Base-by-base conservation (phyloP, 1,140 invertebrate species). In the Araneus ventricosus region DNA sequence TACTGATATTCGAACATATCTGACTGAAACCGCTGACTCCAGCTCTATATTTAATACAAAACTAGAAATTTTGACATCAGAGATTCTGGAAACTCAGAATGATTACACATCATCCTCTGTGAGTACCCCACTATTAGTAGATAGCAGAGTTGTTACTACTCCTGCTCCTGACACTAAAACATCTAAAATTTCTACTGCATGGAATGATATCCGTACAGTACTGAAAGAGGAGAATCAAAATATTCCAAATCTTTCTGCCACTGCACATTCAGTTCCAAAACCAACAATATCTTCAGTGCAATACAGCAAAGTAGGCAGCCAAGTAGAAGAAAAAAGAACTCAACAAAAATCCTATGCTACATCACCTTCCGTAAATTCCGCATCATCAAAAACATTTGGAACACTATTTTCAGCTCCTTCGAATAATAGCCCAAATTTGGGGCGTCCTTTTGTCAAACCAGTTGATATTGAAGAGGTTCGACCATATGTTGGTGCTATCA, bases 401-500 rank as follows among this genome's bases (percentile, higher is more conserved):
- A 61, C 79, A 41, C 82, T 34, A 41, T 41, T 24, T 39, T 14
- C 67, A 20, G 70, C 63, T 39, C 41, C 70, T 92, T 79, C 41
- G 5, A n/a, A 88, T 34, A 22, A n/a, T 27, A 27, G 52, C 30
- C 52, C 80, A 57, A 45, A 34, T 85, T 24, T 86, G 34, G 93
- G 93, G 2, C 85, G 90, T 7, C 93, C 93, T 39, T 61, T 92
- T 39, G 93, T 94, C 27, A 84, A 93, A 80, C 93, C 93, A 34
- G 93, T 94, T 20, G 93, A 94, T 39, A 94, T 94, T 24, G 93
- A 94, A 67, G 93, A 92, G 39, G 93, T 94, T 30, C 41, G 87
- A n/a, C 93, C 93, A 14, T 92, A 61, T 37, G 61, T 94, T 37
- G 93, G 93, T 22, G 80, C 82, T 14, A 34, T 93, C n/a, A 93